Conservation (phyloP, 2,113 vertebrate genomes). For the Himantopus leucocephalus region DNA sequence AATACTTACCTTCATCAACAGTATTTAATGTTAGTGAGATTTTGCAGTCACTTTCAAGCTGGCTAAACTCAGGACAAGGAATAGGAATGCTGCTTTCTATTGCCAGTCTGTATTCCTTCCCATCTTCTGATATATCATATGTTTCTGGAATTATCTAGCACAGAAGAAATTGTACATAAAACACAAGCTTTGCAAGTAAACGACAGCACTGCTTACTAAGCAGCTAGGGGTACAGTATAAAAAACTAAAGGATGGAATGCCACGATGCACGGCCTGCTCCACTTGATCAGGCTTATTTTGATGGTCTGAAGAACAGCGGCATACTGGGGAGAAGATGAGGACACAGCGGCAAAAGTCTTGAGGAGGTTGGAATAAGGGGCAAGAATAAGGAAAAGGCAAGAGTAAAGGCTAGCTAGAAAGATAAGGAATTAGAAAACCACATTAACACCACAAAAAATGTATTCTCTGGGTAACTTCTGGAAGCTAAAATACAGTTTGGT, state of each 20-base stretch:
- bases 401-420: background rate
- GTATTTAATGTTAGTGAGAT: slow-evolving; percentile 79
- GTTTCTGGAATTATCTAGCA: slow-evolving; percentile 79
- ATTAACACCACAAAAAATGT: background rate
- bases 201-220: background rate
- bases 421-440: background rate
- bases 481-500: background rate
- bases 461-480: background rate
- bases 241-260: background rate
- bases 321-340: background rate
- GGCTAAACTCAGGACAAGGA: slow-evolving; percentile 73
- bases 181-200: background rate
- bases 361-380: background rate
- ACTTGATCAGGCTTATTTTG: background rate
- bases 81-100: slow-evolving; percentile 86
- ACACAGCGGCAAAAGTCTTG: background rate
- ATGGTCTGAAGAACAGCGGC: background rate
- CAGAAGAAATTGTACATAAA: slow-evolving; percentile 22
- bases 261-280: background rate
- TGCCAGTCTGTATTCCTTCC: slow-evolving; percentile 75
- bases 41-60: slow-evolving; percentile 73
- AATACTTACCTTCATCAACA: slow-evolving; percentile 76
- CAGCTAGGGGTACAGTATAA: background rate
- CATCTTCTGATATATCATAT: slow-evolving; percentile 82
- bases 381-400: background rate